Percentiles rank a stretch among this genome's conserved stretches.
Conservation (phyloP, 2,888 invertebrate species). For the Agonopterix arenella region DNA sequence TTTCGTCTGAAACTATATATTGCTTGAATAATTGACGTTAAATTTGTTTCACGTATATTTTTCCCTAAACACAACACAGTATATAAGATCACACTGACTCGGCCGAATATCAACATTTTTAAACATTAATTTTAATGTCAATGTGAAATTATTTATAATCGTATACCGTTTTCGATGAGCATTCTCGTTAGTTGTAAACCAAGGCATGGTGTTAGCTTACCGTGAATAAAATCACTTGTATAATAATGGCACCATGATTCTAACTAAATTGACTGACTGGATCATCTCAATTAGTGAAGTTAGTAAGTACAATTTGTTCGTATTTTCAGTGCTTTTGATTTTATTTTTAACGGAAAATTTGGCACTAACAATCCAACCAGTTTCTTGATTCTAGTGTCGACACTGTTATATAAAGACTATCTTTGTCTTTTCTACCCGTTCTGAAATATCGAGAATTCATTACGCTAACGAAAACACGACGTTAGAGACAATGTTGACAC, state of each 20-base stretch:
- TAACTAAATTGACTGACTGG: background rate
- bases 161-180: slow-evolving; percentile 9
- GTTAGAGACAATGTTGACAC: no score
- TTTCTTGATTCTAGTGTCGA: no score
- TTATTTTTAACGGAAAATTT: no score
- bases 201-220: background rate
- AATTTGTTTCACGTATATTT: slow-evolving; percentile 5
- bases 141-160: slow-evolving; percentile 8
- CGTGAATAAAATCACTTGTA: background rate
- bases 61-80: slow-evolving; percentile 15
- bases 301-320: no score
- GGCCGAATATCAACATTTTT: background rate
- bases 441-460: no score
- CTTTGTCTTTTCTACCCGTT: no score
- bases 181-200: slow-evolving; percentile 1
- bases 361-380: no score
- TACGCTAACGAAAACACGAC: no score
- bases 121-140: background rate
- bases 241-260: background rate
- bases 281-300: no score
- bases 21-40: slow-evolving; percentile 31
- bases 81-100: slow-evolving; percentile 8
- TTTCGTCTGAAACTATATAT: slow-evolving; percentile 7
- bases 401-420: no score
- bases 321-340: no score